A percentile compares a stretch with the other conserved stretches of the same genome.
These are phyloP conservation scores for Spodoptera picta DNA, from an alignment of 2,888 invertebrate genomes.

Conservation along the genomic window DNA sequence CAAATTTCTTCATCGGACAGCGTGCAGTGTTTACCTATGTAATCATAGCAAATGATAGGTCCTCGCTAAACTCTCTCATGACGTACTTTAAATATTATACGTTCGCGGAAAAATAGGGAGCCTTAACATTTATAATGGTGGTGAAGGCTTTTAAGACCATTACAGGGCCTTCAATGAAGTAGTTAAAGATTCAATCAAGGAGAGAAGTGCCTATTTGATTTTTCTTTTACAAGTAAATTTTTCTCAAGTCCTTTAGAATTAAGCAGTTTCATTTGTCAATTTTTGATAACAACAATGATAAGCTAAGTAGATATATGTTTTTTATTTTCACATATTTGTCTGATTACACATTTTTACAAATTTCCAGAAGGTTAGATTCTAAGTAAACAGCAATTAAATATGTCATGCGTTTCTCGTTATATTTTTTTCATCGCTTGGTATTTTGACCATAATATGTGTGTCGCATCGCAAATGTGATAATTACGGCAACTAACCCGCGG, in stretches of 20 bases:
- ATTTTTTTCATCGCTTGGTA: slow-evolving; percentile 10
- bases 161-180: slow-evolving; percentile 8
- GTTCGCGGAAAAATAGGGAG: slow-evolving; percentile 48
- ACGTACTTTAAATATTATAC: slow-evolving; percentile 40
- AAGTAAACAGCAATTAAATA: background rate
- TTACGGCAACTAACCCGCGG: slow-evolving; percentile 8
- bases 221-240: too few relatives aligned
- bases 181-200: too few relatives aligned
- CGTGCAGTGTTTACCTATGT: slow-evolving; percentile 71
- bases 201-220: too few relatives aligned
- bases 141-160: slow-evolving; percentile 16
- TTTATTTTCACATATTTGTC: too few relatives aligned
- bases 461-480: slow-evolving; percentile 34
- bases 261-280: too few relatives aligned
- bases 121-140: slow-evolving; percentile 32
- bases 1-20: slow-evolving; percentile 80
- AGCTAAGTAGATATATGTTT: too few relatives aligned
- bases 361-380: background rate
- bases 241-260: too few relatives aligned
- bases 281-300: too few relatives aligned
- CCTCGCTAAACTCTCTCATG: slow-evolving; percentile 51
- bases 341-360: too few relatives aligned
- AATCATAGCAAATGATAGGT: slow-evolving; percentile 81
- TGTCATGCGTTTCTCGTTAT: slow-evolving; percentile 7
- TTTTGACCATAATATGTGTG: slow-evolving; percentile 12